Percentiles rank a stretch among this genome's conserved stretches.
Conservation (phyloP, 2,888 invertebrate genomes). For the Epinotia ramella region DNA sequence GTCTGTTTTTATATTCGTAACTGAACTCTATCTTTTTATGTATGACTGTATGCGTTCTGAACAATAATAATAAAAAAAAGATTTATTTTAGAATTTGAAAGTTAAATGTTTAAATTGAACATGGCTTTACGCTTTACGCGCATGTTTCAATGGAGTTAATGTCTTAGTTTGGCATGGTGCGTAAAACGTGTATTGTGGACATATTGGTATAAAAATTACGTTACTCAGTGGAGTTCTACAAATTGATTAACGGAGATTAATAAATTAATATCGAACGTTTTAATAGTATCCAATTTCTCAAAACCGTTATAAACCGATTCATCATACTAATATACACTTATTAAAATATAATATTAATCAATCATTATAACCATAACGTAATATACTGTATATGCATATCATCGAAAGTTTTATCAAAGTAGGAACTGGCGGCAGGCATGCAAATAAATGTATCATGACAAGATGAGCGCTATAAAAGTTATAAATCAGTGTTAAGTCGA, state of each 20-base stretch:
- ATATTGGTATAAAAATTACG: background rate
- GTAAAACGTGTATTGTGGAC: background rate
- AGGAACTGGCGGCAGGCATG: slow-evolving; percentile 23
- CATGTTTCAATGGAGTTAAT: background rate
- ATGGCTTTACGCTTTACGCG: slow-evolving; percentile 1
- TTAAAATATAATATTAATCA: slow-evolving; percentile 26
- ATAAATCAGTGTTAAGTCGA: slow-evolving; percentile 32
- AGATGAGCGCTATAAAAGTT: slow-evolving; percentile 30
- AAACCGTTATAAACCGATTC: slow-evolving; percentile 13
- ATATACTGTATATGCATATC: slow-evolving; percentile 7
- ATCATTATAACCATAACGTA: slow-evolving; percentile 26
- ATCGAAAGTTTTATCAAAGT: slow-evolving; percentile 38
- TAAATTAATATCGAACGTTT: background rate
- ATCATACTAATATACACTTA: slow-evolving; percentile 22
- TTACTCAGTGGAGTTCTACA: background rate
- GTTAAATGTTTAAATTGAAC: background rate
- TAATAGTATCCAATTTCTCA: slow-evolving; percentile 20
- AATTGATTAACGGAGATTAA: background rate
- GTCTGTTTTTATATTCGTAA: no score
- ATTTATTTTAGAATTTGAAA: slow-evolving; percentile 19
- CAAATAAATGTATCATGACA: slow-evolving; percentile 33
- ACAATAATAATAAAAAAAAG: no score
- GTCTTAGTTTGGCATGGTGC: background rate
- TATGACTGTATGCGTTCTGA: no score
- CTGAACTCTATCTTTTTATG: no score